These are phyloP conservation scores for Oxygymnocypris stewartii DNA, from an alignment of 2,113 vertebrate species.

Conservation along the genomic window DNA sequence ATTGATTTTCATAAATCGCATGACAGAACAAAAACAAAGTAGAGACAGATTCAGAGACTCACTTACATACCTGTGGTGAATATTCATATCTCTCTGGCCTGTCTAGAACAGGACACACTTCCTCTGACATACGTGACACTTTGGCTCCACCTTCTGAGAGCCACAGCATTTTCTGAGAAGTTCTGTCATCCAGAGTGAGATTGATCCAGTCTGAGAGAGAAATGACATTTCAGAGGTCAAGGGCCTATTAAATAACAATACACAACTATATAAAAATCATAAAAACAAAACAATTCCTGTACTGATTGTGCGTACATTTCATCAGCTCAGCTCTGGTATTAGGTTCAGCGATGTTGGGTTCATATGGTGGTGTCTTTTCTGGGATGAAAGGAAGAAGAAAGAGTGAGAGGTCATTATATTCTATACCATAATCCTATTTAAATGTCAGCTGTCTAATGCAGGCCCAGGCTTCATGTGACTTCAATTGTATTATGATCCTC, in stretches of 20 bases:
- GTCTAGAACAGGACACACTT: constrained; percentile 73
- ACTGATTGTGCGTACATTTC: constrained; percentile 62
- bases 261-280: neutral
- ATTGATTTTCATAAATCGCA: neutral
- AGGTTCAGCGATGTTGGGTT: constrained; percentile 74
- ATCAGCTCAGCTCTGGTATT: constrained; percentile 72
- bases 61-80: constrained; percentile 69
- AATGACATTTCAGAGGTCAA: neutral
- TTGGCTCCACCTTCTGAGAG: constrained; percentile 70
- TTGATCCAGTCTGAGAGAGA: constrained; percentile 69
- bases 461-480: constrained; percentile 3
- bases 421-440: constrained; percentile 18
- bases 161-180: constrained; percentile 77
- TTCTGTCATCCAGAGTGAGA: constrained; percentile 73
- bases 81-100: constrained; percentile 75
- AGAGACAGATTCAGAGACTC: neutral
- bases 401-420: constrained; percentile 9
- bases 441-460: constrained; percentile 17
- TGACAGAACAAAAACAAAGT: neutral
- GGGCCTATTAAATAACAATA: neutral
- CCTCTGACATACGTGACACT: constrained; percentile 70
- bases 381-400: constrained; percentile 35
- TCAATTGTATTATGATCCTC: neutral
- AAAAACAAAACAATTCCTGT: neutral
- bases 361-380: constrained; percentile 69